phyloP scores from a whole-genome alignment of 2,797 vertebrate genomes.

The Cuculus canorus region DNA sequence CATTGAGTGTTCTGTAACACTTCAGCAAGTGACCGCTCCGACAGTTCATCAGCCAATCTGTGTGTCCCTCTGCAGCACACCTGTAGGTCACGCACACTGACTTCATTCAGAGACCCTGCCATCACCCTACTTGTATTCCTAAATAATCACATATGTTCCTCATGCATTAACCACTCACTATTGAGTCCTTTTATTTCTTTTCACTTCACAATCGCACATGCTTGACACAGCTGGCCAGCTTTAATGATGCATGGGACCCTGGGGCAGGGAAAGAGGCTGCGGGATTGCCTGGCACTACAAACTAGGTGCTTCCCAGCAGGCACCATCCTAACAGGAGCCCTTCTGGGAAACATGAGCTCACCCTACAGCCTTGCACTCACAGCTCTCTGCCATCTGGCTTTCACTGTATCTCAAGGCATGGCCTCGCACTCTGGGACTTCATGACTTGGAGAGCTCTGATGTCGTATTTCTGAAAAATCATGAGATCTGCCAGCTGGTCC shows the following conservation, averaged over 20 bases:
- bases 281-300: background rate
- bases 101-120: background rate
- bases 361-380: background rate
- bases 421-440: background rate
- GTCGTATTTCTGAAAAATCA: background rate
- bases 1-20: background rate
- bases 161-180: background rate
- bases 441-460: background rate
- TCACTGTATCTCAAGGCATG: background rate
- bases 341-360: background rate
- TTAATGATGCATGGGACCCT: background rate
- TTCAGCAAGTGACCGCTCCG: background rate
- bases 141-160: background rate
- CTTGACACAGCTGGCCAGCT: background rate
- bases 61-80: background rate
- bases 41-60: background rate
- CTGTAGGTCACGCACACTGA: fast-evolving
- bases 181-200: background rate
- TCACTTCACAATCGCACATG: background rate
- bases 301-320: background rate
- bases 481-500: background rate
- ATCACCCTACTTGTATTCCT: background rate
- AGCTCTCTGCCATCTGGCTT: background rate
- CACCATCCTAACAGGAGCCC: background rate
- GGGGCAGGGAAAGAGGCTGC: background rate